A percentile compares a stretch with the other conserved stretches of the same genome.
Conservation (phyloP, 2,888 invertebrate species). For the Chymomyza amoena region DNA sequence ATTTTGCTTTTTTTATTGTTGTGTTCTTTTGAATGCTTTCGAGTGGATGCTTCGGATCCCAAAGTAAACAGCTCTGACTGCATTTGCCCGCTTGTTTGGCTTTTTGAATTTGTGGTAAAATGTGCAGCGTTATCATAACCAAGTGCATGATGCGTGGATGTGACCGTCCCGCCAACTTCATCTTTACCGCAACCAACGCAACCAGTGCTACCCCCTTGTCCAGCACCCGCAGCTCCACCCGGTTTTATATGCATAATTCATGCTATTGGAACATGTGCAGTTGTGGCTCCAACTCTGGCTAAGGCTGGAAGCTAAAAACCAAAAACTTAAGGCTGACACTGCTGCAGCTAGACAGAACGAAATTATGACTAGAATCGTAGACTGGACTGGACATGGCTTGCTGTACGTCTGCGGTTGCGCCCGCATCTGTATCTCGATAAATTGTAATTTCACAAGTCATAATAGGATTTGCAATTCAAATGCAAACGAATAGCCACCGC, state of each 20-base stretch:
- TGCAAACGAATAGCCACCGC: slow-evolving; percentile 31
- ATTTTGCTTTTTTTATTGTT: slow-evolving; percentile 15
- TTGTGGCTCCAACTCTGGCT: background rate
- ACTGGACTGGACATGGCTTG: slow-evolving; percentile 4
- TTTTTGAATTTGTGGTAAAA: slow-evolving; percentile 36
- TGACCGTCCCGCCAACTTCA: slow-evolving; percentile 39
- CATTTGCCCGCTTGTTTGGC: slow-evolving; percentile 11
- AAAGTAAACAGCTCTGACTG: slow-evolving; percentile 12
- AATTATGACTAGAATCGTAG: slow-evolving; percentile 14
- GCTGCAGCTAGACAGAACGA: slow-evolving; percentile 33
- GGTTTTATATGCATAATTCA: slow-evolving; percentile 76
- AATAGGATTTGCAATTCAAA: slow-evolving; percentile 75
- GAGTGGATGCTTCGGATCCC: slow-evolving; percentile 4
- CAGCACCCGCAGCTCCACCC: slow-evolving; percentile 47
- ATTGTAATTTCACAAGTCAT: slow-evolving; percentile 74
- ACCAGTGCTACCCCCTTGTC: slow-evolving; percentile 19
- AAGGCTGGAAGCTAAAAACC: slow-evolving; percentile 26
- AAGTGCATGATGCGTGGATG: slow-evolving; percentile 11
- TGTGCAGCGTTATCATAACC: slow-evolving; percentile 72
- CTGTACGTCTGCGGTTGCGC: slow-evolving; percentile 9
- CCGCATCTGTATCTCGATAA: slow-evolving; percentile 61
- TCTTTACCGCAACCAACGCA: slow-evolving; percentile 14
- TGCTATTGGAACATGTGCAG: slow-evolving; percentile 75
- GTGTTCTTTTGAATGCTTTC: background rate
- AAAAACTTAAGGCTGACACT: slow-evolving; percentile 22